Base-by-base conservation (phyloP, 2,888 invertebrate genomes). In the Alviniconcha strummeri region DNA sequence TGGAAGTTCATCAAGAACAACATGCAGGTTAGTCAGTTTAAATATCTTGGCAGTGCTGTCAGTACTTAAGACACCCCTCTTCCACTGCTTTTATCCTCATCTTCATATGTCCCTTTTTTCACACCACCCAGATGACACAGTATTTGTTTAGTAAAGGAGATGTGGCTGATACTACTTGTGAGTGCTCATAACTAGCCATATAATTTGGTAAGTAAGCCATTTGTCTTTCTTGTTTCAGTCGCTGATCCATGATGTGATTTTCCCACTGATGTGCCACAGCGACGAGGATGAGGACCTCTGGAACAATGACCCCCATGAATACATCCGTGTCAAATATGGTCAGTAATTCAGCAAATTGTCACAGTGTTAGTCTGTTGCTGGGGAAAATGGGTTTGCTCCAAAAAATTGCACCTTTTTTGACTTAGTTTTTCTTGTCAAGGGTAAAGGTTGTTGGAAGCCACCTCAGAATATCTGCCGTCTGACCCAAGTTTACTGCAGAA, bases 1-100 rank as follows among this genome's bases (percentile, higher is more conserved):
- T 99, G 99, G 99, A 98, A 98, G 94, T 96, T 98, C 89, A 95
- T 99, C 90, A 99, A 99, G 94, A 97, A 97, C 8, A 98, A 99
- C 94, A 97, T 99, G 96, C 96, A 96, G 91, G 94, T 93, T 85
- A 87, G 88, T 89, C 36, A 56, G n/a, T 76, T 81, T 64, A 15
- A 13, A 15, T 13, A 64, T 64, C 11, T 13, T 64, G 15, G 64
- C 9, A 64, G 15, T 64, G 15, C 15, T 64, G 64, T 64, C 11
- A 64, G 1, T 64, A 15, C 60, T 60, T 60, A 13, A 60, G 60
- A 60, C 64, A 64, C 15, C 64, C 9, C 64, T 64, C 36, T 36
- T 36, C 36, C 36, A 36, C 36, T 3, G 3, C 36, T 36, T 36
- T 0, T 36, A 36, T 36, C 36, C 36, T 36, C 36, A 36, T 36